These are phyloP conservation scores for Furnarius figulus DNA, from an alignment of 2,113 vertebrate genomes.

Conservation along the genomic window DNA sequence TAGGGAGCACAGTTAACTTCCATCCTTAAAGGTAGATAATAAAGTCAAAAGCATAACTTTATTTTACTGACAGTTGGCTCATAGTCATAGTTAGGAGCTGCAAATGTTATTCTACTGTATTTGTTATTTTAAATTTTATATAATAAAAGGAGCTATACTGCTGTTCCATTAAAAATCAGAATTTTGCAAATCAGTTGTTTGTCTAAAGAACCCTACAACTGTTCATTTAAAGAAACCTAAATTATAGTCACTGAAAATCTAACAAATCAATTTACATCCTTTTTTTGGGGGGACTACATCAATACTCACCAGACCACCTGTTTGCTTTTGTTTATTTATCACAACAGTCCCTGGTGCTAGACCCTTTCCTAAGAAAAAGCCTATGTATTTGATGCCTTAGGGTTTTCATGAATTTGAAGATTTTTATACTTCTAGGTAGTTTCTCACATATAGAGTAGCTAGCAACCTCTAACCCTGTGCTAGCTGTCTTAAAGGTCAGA, in stretches of 20 bases:
- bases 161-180: neutral
- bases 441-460: too few species aligned
- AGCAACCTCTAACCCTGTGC: too few species aligned
- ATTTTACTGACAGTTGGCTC: neutral
- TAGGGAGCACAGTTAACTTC: neutral
- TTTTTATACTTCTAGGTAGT: too few species aligned
- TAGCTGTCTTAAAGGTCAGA: too few species aligned
- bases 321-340: neutral
- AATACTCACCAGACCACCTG: neutral
- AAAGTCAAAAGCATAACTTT: neutral
- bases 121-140: neutral
- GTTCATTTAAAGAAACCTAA: neutral
- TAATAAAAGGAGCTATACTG: neutral
- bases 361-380: neutral
- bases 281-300: neutral
- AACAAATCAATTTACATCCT: neutral
- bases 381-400: too few species aligned
- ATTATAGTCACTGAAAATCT: neutral
- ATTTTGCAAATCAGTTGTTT: neutral
- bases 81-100: neutral
- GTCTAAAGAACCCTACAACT: rapidly evolving
- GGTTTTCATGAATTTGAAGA: too few species aligned
- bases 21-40: neutral
- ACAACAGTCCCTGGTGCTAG: neutral
- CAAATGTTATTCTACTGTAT: neutral